Evolutionary conservation across 2,113 vertebrate genomes (phyloP).

Genomic region (Lichenostomus cassidix): DNA sequence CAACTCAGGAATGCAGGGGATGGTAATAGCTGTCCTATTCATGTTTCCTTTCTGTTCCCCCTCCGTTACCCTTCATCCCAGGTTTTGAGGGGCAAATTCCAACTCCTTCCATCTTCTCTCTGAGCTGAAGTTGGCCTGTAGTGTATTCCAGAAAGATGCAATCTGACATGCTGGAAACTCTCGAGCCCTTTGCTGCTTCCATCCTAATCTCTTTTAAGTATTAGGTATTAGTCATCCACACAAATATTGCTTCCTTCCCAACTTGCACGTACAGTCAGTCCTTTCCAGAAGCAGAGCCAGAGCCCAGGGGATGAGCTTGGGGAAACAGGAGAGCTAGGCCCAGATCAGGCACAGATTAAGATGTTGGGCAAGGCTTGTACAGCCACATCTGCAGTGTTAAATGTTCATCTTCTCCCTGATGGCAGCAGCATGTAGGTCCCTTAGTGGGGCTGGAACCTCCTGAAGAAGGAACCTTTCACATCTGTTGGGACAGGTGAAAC

Average conservation of each 20-base stretch:
- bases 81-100: neutral
- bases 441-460: neutral
- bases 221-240: constrained; percentile 39
- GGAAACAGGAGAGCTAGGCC: neutral
- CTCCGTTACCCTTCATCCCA: neutral
- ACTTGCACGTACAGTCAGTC: neutral
- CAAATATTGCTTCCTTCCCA: neutral
- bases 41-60: neutral
- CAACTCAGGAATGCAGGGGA: neutral
- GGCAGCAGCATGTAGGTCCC: neutral
- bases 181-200: neutral
- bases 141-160: neutral
- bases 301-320: neutral
- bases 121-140: neutral
- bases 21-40: neutral
- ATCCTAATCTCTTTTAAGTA: constrained; percentile 11
- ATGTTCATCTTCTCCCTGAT: neutral
- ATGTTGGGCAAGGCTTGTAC: neutral
- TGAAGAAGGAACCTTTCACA: neutral
- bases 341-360: neutral
- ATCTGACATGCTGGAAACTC: neutral
- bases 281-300: neutral
- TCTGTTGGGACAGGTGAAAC: neutral
- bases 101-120: neutral
- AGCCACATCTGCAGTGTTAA: neutral